Percentiles rank a stretch among this genome's conserved stretches.
Evolutionary conservation across 2,797 vertebrate genomes (phyloP).

Genomic region (Todus mexicanus): DNA sequence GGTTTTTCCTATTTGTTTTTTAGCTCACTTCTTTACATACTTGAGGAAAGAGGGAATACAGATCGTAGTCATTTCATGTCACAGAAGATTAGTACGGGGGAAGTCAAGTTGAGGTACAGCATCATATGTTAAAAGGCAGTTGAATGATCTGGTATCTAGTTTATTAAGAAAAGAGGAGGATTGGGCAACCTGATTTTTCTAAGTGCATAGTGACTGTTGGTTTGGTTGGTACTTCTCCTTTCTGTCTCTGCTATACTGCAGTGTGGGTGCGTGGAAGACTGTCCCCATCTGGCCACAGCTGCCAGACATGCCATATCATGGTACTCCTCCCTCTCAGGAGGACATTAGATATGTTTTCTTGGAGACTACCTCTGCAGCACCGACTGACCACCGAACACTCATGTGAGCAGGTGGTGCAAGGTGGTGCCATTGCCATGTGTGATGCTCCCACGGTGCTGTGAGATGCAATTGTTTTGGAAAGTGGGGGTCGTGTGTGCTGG

Average conservation of each 20-base stretch:
- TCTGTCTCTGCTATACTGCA: background rate
- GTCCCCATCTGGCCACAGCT: background rate
- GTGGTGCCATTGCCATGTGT: fast-evolving
- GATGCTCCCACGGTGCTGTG: fast-evolving
- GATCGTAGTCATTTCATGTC: background rate
- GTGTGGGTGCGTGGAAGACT: background rate
- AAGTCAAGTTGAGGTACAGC: background rate
- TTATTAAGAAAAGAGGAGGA: background rate
- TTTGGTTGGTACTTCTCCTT: background rate
- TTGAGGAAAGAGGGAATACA: background rate
- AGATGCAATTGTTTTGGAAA: background rate
- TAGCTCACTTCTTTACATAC: background rate
- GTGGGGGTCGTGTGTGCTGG: fast-evolving
- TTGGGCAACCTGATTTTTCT: background rate
- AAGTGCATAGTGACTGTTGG: background rate
- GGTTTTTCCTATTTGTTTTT: background rate
- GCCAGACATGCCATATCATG: background rate
- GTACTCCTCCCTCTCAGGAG: background rate
- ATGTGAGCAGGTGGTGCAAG: fast-evolving
- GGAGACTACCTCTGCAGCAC: background rate
- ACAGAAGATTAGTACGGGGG: background rate
- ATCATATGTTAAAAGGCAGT: background rate
- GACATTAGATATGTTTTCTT: background rate
- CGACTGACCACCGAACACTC: fast-evolving
- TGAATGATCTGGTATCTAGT: background rate